Conservation (phyloP, 2,797 vertebrate genomes). For the Tiaroga cobitis region DNA sequence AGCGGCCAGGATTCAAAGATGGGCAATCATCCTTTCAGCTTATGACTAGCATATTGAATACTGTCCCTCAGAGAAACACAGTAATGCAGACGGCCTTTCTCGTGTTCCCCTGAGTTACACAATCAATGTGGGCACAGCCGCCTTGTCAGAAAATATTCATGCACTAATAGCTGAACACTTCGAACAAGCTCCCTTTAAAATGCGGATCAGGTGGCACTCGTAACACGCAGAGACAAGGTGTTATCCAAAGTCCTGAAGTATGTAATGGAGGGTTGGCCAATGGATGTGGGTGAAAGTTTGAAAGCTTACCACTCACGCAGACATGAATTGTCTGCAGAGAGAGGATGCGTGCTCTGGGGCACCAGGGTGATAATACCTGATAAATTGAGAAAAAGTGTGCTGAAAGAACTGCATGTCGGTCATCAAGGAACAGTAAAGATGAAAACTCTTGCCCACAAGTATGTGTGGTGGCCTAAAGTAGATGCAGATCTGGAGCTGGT, state of each 20-base stretch:
- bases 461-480: too few species aligned
- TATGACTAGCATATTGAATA: constrained; percentile 54
- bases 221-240: constrained; percentile 5
- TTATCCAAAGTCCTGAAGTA: constrained; percentile 33
- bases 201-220: constrained; percentile 14
- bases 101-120: constrained; percentile 40
- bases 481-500: too few species aligned
- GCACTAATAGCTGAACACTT: constrained; percentile 42
- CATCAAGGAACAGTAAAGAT: too few species aligned
- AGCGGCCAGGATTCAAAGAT: constrained; percentile 43
- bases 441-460: too few species aligned
- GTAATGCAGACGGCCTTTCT: constrained; percentile 45
- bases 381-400: too few species aligned
- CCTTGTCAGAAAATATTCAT: neutral
- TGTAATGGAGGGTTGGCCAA: constrained; percentile 51
- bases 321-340: too few species aligned
- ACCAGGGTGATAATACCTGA: too few species aligned
- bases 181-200: constrained; percentile 17
- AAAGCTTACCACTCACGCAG: too few species aligned
- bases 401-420: too few species aligned
- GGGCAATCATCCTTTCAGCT: constrained; percentile 46
- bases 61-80: constrained; percentile 38
- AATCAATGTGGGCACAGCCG: constrained; percentile 16
- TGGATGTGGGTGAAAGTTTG: too few species aligned
- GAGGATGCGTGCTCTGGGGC: too few species aligned